Base-by-base conservation (phyloP, 2,113 vertebrate species). In the Myanophis thanlyinensis region DNA sequence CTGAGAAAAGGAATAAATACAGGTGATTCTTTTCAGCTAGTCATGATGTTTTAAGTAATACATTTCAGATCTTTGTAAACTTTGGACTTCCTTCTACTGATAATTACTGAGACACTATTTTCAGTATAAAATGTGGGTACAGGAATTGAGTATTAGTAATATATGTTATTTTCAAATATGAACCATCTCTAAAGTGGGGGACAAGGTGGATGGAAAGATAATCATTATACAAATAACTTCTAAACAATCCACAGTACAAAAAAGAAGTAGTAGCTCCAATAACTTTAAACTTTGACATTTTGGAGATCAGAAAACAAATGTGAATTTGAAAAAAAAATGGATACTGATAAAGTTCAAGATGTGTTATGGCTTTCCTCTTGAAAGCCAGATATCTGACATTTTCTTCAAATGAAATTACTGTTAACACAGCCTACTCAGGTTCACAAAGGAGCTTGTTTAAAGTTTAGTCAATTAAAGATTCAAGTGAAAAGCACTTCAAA, bases 401-500 rank as follows among this genome's bases (percentile, higher is more conserved):
- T 94, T 94, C 90, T 93, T 95, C 95, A 90, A 93, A 95, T 93
- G 92, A 95, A 93, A 94, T 89, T 91, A 44, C 93, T 94, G 91
- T 96, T 95, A 94, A 93, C 94, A 95, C 48, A 94, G 80, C 86
- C 91, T 51, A 88, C 93, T 92, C 89, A 96, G 93, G 93, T 95
- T 96, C 96, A 96, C 56, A 94, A 92, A 96, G 95, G 92, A 91
- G 52, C 89, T 88, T 95, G 95, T 89, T 96, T 96, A 95, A 97
- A 97, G 91, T 96, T 97, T 96, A 95, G 96, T 96, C 96, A 97
- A 97, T 97, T 97, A 97, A 96, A 96, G 96, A 97, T 94, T 93
- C 27, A 0, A 96, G 94, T 89, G 93, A 96, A 93, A 95, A 96
- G 95, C 96, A 95, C 96, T 97, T 97, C 95, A 94, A 93, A 96